phyloP scores from a whole-genome alignment of 2,797 vertebrate species.

The Discoglossus pictus region DNA sequence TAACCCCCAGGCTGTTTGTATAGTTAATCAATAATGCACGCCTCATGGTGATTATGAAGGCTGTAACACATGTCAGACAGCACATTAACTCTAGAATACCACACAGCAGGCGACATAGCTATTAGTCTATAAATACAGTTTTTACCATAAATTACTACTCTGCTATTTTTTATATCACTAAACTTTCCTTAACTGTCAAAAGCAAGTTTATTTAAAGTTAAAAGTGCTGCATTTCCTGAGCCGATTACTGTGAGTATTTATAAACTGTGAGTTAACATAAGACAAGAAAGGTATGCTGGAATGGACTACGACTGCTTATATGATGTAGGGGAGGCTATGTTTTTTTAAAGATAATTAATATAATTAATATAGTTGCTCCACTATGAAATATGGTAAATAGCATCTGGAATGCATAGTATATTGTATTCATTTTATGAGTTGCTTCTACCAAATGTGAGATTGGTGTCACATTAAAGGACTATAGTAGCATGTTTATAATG shows the following conservation, averaged over 20 bases:
- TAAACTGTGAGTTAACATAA: no score
- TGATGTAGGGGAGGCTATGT: no score
- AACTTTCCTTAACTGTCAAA: slow-evolving; percentile 1
- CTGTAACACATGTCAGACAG: slow-evolving; percentile 26
- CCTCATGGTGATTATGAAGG: slow-evolving; percentile 32
- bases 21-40: slow-evolving; percentile 46
- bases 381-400: no score
- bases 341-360: no score
- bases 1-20: slow-evolving; percentile 42
- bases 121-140: slow-evolving; percentile 22
- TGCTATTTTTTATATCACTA: slow-evolving; percentile 17
- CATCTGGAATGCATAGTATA: no score
- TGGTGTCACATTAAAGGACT: no score
- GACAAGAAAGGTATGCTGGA: no score
- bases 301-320: no score
- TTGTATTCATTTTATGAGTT: no score
- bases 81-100: slow-evolving; percentile 28
- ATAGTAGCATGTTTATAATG: no score
- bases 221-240: neutral
- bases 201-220: neutral
- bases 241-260: neutral
- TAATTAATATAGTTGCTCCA: no score
- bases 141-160: slow-evolving; percentile 16
- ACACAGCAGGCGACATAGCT: slow-evolving; percentile 13
- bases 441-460: no score